Base-by-base conservation (phyloP, 1,140 invertebrate species). In the Anoplolepis gracilipes region DNA sequence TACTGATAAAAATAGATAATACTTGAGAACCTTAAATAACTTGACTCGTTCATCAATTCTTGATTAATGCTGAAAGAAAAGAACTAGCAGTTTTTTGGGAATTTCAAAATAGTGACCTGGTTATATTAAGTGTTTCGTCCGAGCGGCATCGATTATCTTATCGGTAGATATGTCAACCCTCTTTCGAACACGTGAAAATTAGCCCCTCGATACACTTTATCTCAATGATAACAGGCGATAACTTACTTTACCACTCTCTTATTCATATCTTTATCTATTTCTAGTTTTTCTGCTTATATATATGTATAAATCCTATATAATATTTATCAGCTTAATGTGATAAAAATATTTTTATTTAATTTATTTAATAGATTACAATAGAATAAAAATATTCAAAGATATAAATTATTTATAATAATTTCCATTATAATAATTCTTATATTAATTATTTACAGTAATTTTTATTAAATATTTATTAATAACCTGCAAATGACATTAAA, bases 121-220 rank as follows among this genome's bases (percentile, higher is more conserved):
- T 82, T 16, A 49, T 33, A 6, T 36, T 4, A n/a, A n/a, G n/a
- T 69, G 53, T 42, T 72, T 70, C 25, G 36, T 25, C 13, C 42
- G 28, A 36, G 30, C 19, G 5, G 36, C 42, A 81, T 81, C 33
- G 53, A 70, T 79, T 79, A 79, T 79, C 30, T 25, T 10, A 10
- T 57, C 4, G 62, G 62, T 10, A n/a, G 30, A 69, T 55, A 11
- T 49, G 65, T 70, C 65, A 25, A 49, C 3, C 49, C 49, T 11
- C 36, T 70, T 81, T 81, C 53, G 53, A 46, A 81, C 49, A 33
- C 3, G 49, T 81, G 33, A 22, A 81, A 81, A 81, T 82, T 46
- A 82, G 59, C 19, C 65, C 53, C 59, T 25, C 46, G 64, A 69
- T 67, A 42, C 10, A 39, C 7, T 81, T 59, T 59, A 6, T 1